Evolutionary conservation across 2,797 vertebrate species (phyloP).

Genomic region (Lagorchestes hirsutus): DNA sequence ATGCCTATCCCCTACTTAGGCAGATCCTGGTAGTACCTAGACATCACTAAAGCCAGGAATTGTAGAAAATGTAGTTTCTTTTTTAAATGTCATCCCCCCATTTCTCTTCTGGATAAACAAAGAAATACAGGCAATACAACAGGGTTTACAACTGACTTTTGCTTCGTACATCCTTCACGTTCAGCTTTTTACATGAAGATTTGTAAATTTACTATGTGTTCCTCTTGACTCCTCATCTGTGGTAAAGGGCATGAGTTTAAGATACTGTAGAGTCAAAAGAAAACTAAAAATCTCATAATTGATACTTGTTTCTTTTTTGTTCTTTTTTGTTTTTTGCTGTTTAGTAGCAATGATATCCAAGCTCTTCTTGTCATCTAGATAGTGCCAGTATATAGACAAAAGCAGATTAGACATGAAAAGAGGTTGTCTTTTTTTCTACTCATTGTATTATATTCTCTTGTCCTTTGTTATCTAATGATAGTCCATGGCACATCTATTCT

Average conservation of each 20-base stretch:
- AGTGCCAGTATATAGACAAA: not conserved
- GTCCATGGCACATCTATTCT: not conserved
- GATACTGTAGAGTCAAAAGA: not conserved
- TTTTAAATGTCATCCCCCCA: not conserved
- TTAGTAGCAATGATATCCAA: not conserved
- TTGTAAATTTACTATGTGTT: not conserved
- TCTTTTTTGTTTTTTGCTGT: not conserved
- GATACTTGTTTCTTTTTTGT: not conserved
- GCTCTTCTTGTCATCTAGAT: not conserved
- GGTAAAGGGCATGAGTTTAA: not conserved
- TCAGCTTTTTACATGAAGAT: not conserved
- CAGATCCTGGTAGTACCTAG: not conserved
- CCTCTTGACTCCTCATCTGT: not conserved
- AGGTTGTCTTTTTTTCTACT: not conserved
- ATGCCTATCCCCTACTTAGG: not conserved
- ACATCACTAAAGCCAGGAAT: not conserved
- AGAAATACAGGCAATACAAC: not conserved
- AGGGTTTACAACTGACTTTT: not conserved
- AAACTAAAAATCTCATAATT: not conserved
- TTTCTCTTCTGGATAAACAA: not conserved
- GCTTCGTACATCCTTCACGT: not conserved
- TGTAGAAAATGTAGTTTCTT: not conserved
- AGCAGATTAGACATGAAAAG: not conserved
- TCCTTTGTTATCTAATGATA: not conserved
- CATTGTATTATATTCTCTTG: not conserved